Conservation (phyloP, 2,113 vertebrate species). For the Chamaetylas fuelleborni region DNA sequence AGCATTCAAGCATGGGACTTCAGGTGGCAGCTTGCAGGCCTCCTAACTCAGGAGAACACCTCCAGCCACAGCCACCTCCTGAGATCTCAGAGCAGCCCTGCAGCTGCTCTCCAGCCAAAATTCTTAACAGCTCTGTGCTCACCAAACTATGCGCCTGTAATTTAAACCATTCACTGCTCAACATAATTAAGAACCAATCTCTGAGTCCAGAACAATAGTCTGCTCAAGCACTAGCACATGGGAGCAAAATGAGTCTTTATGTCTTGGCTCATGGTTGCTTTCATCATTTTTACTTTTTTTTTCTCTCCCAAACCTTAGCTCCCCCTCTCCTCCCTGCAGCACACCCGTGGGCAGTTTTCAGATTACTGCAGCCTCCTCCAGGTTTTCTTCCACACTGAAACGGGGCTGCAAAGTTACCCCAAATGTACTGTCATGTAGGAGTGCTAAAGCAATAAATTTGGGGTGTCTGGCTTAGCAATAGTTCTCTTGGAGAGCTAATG, state of each 20-base stretch:
- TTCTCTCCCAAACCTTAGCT: background rate
- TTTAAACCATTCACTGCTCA: constrained; percentile 57
- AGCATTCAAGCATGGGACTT: background rate
- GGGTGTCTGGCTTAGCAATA: background rate
- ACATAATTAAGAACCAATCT: constrained; percentile 56
- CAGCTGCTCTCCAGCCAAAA: constrained; percentile 57
- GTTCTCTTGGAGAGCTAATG: accelerated
- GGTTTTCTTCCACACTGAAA: background rate
- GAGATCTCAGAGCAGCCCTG: constrained; percentile 26
- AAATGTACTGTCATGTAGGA: accelerated
- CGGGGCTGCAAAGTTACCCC: background rate
- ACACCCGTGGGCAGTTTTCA: background rate
- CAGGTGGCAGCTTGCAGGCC: constrained; percentile 2
- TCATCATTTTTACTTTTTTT: background rate
- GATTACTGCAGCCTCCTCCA: background rate
- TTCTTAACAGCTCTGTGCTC: constrained; percentile 53
- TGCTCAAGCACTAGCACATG: constrained; percentile 50
- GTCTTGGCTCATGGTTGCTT: constrained; percentile 26
- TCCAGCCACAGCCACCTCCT: constrained; percentile 29
- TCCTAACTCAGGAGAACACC: constrained; percentile 14
- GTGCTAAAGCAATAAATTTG: background rate
- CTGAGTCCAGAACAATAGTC: constrained; percentile 59
- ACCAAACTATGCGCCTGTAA: constrained; percentile 51
- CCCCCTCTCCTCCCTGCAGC: background rate
- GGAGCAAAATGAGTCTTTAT: constrained; percentile 50